Base-by-base conservation (phyloP, 2,113 vertebrate genomes). In the Callocephalon fimbriatum region DNA sequence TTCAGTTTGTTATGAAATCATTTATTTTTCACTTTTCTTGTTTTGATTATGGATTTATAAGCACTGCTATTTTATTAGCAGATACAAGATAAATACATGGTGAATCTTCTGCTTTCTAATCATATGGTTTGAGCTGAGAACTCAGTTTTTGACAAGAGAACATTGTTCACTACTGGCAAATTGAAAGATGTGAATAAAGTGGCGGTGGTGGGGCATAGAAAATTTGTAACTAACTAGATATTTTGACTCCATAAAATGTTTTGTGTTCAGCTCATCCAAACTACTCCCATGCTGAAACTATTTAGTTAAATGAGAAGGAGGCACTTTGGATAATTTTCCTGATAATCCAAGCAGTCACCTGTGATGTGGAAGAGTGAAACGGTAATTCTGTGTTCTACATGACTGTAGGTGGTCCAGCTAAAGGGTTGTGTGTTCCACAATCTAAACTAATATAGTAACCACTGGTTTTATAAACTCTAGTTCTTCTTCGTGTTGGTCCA, bases 31-130 rank as follows among this genome's bases (percentile, higher is more conserved):
- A 18, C 17, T 35, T 48, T 93, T 88, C 81, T 59, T 65, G 70
- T 81, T 95, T 94, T 85, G 31, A 50, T 14, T 77, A 86, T 75
- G 48, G 42, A 58, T 87, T 92, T 45, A 54, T 62, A 78, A 96
- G 77, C 79, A 9, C 0, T 6, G 3, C 6, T 74, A 4, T 56
- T 95, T 62, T 90, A 7, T 62, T 90, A 90, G 32, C 44, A 75
- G 67, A 68, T 65, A 58, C 6, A 70, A 31, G 23, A 38, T 67
- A 87, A 91, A 94, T 63, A 48, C 9, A 27, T 58, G 20, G 29
- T 32, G 9, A 37, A 29, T 29, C 23, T 47, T 88, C 61, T 76
- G 19, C 8, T 94, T 21, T 91, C 31, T 10, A 50, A 22, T 72
- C 35, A 17, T 48, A 5, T 35, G 19, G 74, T 92, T 93, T 82